Evolutionary conservation across 2,888 invertebrate genomes (phyloP).

Genomic region (Polietes domitor): DNA sequence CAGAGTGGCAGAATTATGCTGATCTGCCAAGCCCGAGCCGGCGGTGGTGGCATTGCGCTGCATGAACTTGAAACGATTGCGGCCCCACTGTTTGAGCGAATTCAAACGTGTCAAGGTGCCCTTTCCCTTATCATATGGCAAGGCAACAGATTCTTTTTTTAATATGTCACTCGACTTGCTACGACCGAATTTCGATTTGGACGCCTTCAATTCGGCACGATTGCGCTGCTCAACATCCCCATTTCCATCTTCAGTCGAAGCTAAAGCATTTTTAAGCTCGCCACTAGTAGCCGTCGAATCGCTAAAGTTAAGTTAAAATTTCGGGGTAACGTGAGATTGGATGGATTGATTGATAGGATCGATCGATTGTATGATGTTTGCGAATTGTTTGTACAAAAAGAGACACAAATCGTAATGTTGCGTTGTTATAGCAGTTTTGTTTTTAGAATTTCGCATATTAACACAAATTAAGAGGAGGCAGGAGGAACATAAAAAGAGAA

Average conservation of each 20-base stretch:
- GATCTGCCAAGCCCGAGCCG: slow-evolving; percentile 75
- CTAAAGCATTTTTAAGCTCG: slow-evolving; percentile 71
- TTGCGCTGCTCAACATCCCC: slow-evolving; percentile 65
- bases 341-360: slow-evolving; percentile 40
- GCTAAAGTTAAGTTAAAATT: slow-evolving; percentile 70
- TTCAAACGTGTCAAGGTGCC: slow-evolving; percentile 85
- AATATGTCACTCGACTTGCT: slow-evolving; percentile 90
- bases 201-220: slow-evolving; percentile 69
- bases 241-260: slow-evolving; percentile 64
- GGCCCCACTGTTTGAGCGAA: slow-evolving; percentile 92
- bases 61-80: slow-evolving; percentile 88
- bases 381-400: slow-evolving; percentile 48
- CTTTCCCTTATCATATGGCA: slow-evolving; percentile 80
- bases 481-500: slow-evolving; percentile 34
- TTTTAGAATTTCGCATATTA: slow-evolving; percentile 30
- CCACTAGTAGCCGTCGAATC: slow-evolving; percentile 71
- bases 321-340: slow-evolving; percentile 42
- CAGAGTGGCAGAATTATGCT: slow-evolving; percentile 74
- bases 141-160: slow-evolving; percentile 82
- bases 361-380: slow-evolving; percentile 41
- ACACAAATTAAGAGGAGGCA: slow-evolving; percentile 29
- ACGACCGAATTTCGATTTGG: slow-evolving; percentile 82
- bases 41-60: slow-evolving; percentile 82
- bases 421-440: slow-evolving; percentile 13
- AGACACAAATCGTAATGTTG: slow-evolving; percentile 57